These are phyloP conservation scores for Micoletzkya japonica DNA, from an alignment of 2,888 invertebrate genomes.

Conservation along the genomic window DNA sequence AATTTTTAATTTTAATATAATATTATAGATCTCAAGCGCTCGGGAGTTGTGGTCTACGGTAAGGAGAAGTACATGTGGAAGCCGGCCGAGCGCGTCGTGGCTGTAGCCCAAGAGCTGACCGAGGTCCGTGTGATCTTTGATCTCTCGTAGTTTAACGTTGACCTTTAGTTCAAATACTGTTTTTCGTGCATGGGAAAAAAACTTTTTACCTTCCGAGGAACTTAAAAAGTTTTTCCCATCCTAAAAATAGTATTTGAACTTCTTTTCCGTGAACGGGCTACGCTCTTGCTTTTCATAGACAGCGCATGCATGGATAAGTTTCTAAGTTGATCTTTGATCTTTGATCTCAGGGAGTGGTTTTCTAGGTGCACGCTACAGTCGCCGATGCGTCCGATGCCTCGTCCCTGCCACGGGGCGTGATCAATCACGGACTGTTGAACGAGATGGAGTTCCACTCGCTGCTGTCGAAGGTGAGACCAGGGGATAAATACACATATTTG, in stretches of 20 bases:
- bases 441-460: constrained; percentile 48
- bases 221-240: too few relatives aligned
- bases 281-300: too few relatives aligned
- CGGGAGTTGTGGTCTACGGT: constrained; percentile 65
- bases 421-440: constrained; percentile 66
- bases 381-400: constrained; percentile 51
- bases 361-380: constrained; percentile 66
- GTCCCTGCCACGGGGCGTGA: constrained; percentile 61
- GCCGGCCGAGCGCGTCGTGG: constrained; percentile 45
- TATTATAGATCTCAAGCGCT: constrained; percentile 32
- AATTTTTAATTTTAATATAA: background rate
- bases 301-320: too few relatives aligned
- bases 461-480: constrained; percentile 27
- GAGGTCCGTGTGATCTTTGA: too few relatives aligned
- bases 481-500: too few relatives aligned
- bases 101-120: constrained; percentile 33
- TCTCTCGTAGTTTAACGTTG: too few relatives aligned
- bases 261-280: too few relatives aligned
- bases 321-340: too few relatives aligned
- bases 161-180: too few relatives aligned
- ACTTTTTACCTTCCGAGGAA: too few relatives aligned
- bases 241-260: too few relatives aligned
- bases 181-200: too few relatives aligned
- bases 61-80: constrained; percentile 68
- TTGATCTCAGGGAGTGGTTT: background rate